phyloP scores from a whole-genome alignment of 2,113 vertebrate genomes.

The Elachura formosa region DNA sequence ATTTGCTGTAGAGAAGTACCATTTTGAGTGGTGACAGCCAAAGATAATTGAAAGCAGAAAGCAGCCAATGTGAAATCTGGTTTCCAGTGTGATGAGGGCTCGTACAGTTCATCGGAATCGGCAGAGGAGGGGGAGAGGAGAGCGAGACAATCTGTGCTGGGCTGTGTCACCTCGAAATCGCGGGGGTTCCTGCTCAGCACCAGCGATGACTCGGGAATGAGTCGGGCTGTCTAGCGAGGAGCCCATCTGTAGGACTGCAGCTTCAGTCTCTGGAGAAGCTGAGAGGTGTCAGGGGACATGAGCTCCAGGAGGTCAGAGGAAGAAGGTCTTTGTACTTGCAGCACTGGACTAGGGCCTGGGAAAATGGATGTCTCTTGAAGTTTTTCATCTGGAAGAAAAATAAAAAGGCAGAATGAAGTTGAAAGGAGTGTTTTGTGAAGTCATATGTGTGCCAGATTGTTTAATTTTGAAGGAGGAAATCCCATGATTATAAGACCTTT shows the following conservation, averaged over 20 bases:
- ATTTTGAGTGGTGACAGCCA: background rate
- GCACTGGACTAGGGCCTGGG: background rate
- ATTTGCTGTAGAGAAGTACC: background rate
- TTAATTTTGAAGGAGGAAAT: constrained; percentile 7
- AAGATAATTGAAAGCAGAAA: background rate
- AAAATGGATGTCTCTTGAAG: background rate
- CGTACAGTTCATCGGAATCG: fast-evolving
- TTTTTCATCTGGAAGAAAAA: background rate
- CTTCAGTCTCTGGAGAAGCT: background rate
- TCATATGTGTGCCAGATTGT: background rate
- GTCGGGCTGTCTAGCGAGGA: background rate
- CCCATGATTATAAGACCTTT: background rate
- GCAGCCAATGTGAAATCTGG: background rate
- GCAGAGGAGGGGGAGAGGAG: constrained; percentile 16
- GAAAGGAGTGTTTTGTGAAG: constrained; percentile 14
- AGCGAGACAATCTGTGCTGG: constrained; percentile 26
- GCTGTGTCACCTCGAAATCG: background rate
- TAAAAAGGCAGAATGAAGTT: background rate
- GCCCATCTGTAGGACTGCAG: constrained; percentile 10
- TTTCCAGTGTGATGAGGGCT: background rate
- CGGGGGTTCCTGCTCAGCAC: background rate
- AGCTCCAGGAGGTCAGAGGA: background rate
- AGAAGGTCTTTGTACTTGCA: background rate
- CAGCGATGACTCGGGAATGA: background rate
- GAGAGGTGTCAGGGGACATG: background rate